phyloP scores from a whole-genome alignment of 2,888 invertebrate genomes.

The Periphyllus acericola region DNA sequence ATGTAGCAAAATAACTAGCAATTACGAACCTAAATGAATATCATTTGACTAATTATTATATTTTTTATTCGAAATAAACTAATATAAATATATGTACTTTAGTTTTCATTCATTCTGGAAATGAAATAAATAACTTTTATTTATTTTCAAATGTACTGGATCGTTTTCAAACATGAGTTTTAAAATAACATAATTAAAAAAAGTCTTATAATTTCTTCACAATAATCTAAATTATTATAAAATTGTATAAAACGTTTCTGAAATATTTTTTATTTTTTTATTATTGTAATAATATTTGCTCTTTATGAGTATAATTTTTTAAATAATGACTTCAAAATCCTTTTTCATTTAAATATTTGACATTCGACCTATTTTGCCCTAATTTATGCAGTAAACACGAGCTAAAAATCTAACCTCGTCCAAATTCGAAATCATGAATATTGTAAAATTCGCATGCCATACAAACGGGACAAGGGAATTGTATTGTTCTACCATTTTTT shows the following conservation, averaged over 20 bases:
- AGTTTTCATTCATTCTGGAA: background rate
- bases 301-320: no score
- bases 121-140: background rate
- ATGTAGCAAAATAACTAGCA: no score
- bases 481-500: conserved; percentile 29
- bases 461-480: background rate
- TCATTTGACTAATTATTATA: background rate
- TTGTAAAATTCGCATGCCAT: background rate
- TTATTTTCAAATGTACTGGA: background rate
- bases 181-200: no score
- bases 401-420: background rate
- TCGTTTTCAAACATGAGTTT: no score
- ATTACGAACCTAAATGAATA: no score
- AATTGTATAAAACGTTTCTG: no score
- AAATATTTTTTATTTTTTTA: no score
- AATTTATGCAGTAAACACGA: background rate
- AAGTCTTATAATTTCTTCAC: no score
- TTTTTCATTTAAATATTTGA: no score
- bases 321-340: no score
- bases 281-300: no score
- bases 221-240: no score
- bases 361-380: background rate
- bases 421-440: background rate
- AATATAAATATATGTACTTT: background rate
- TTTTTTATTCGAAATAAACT: background rate